Percentiles rank a stretch among this genome's conserved stretches.
phyloP scores from a whole-genome alignment of 2,113 vertebrate species.

The Misgurnus anguillicaudatus region DNA sequence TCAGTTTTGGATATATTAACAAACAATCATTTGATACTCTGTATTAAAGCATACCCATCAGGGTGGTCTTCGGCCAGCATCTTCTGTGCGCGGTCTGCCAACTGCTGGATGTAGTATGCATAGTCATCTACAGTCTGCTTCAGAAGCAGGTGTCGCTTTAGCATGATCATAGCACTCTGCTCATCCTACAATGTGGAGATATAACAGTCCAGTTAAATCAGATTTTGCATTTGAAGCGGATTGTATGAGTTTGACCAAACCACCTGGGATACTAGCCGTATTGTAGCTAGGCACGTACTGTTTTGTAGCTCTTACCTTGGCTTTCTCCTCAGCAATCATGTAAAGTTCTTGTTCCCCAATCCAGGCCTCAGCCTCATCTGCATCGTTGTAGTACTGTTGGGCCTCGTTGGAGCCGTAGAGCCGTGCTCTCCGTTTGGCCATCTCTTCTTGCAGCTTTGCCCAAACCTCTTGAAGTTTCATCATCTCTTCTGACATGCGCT shows the following conservation, averaged over 20 bases:
- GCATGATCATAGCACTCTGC: slow-evolving; percentile 83
- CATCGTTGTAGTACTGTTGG: slow-evolving; percentile 92
- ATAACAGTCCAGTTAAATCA: neutral
- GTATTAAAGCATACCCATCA: slow-evolving; percentile 79
- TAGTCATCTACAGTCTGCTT: slow-evolving; percentile 87
- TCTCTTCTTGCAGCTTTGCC: slow-evolving; percentile 79
- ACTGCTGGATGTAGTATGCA: slow-evolving; percentile 79
- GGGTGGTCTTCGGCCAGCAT: slow-evolving; percentile 88
- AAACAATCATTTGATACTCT: too few relatives aligned
- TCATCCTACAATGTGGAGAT: slow-evolving; percentile 78
- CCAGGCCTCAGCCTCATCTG: slow-evolving; percentile 88
- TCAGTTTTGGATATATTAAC: too few relatives aligned
- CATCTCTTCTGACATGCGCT: slow-evolving; percentile 66
- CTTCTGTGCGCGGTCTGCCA: slow-evolving; percentile 84
- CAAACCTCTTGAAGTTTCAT: slow-evolving; percentile 79
- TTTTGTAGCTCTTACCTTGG: slow-evolving; percentile 76
- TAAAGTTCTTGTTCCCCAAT: slow-evolving; percentile 96
- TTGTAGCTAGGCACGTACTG: neutral
- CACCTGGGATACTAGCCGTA: too few relatives aligned
- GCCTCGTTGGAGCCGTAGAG: slow-evolving; percentile 78
- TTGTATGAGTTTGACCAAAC: too few relatives aligned
- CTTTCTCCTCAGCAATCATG: slow-evolving; percentile 88
- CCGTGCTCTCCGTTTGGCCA: slow-evolving; percentile 66
- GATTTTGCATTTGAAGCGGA: neutral
- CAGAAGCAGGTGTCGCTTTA: slow-evolving; percentile 86